Percentiles rank a stretch among this genome's conserved stretches.
These are phyloP conservation scores for Bombycilla garrulus DNA, from an alignment of 2,113 vertebrate species.

Conservation along the genomic window DNA sequence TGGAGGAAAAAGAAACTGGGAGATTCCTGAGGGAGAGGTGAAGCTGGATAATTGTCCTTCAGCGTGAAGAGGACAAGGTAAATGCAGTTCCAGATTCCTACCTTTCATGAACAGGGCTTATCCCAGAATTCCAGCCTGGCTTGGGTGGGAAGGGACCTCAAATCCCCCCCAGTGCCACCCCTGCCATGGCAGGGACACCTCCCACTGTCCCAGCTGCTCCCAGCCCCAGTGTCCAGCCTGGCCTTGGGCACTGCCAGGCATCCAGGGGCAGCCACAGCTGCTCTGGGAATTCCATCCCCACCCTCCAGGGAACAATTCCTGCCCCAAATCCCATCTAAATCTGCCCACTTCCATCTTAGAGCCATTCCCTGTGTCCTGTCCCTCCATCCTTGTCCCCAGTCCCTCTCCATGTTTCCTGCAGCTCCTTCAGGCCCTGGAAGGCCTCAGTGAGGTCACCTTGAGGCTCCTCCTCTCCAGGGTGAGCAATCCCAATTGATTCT, in stretches of 20 bases:
- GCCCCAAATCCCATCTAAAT: neutral
- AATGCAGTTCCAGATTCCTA: neutral
- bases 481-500: neutral
- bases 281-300: neutral
- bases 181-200: neutral
- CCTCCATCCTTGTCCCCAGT: accelerated
- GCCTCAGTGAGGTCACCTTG: neutral
- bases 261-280: neutral
- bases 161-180: neutral
- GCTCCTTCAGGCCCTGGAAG: too few species aligned
- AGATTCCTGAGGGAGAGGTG: neutral
- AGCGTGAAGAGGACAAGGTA: neutral
- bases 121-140: neutral
- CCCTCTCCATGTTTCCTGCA: accelerated
- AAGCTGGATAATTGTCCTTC: neutral
- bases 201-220: neutral
- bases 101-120: neutral
- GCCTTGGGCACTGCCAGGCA: neutral
- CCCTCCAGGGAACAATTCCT: neutral
- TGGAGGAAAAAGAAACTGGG: neutral
- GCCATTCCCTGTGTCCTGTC: neutral
- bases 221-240: neutral
- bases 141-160: accelerated
- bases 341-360: too few species aligned
- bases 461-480: neutral